Percentiles rank a stretch among this genome's conserved stretches.
Conservation (phyloP, 1,140 invertebrate genomes). For the Drosophila pectinifera region DNA sequence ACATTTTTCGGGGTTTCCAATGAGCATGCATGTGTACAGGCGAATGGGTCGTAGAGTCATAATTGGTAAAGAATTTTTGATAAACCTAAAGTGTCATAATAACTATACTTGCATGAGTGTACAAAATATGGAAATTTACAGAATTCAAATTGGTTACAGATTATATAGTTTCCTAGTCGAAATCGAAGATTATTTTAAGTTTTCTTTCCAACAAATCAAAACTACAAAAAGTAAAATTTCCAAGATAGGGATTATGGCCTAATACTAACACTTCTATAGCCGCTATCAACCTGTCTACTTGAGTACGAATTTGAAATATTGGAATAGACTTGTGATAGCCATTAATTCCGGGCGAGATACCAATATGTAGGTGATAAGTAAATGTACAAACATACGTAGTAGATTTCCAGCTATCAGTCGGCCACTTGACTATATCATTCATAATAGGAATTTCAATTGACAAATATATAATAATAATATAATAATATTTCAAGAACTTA, state of each 20-base stretch:
- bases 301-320: slow-evolving; percentile 5
- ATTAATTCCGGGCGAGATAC: neutral
- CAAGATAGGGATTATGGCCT: slow-evolving; percentile 5
- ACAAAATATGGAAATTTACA: neutral
- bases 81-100: slow-evolving; percentile 7
- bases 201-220: neutral
- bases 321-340: neutral
- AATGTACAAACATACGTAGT: neutral
- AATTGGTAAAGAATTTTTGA: neutral
- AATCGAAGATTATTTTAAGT: neutral
- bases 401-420: neutral
- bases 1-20: slow-evolving; percentile 17
- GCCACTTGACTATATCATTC: neutral
- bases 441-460: neutral
- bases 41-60: neutral
- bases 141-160: neutral
- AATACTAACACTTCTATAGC: neutral
- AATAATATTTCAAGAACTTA: too few relatives aligned
- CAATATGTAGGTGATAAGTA: slow-evolving; percentile 1
- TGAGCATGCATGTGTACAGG: too few relatives aligned
- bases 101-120: neutral
- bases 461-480: neutral
- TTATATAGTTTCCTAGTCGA: neutral
- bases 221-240: neutral
- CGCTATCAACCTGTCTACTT: slow-evolving; percentile 22